These are phyloP conservation scores for Planiliza haematocheilus DNA, from an alignment of 2,113 vertebrate genomes.

Conservation along the genomic window DNA sequence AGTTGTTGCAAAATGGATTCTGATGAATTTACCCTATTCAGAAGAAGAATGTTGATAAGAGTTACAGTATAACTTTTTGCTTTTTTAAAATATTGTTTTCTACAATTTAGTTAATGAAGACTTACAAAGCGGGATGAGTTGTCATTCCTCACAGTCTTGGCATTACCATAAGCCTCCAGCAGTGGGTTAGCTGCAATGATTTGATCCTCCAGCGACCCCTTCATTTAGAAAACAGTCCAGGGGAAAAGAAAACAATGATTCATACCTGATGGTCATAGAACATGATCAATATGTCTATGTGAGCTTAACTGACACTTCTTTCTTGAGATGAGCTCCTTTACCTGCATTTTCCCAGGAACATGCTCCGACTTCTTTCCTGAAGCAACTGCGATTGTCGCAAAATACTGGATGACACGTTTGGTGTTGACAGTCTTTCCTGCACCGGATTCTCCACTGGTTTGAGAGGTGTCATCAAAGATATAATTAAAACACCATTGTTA, in stretches of 20 bases:
- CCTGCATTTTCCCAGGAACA: conserved; percentile 85
- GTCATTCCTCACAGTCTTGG: conserved; percentile 88
- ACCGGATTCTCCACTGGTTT: conserved; percentile 89
- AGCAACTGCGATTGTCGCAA: conserved; percentile 93
- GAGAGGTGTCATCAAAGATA: background rate
- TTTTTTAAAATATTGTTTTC: background rate
- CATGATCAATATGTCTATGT: background rate
- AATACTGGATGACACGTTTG: conserved; percentile 96
- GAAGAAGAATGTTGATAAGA: background rate
- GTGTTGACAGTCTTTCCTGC: conserved; percentile 98
- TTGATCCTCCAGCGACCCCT: conserved; percentile 90
- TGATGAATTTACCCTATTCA: conserved; percentile 75
- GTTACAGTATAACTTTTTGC: background rate
- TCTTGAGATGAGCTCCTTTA: conserved; percentile 36
- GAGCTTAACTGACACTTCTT: background rate
- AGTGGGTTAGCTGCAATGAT: conserved; percentile 88
- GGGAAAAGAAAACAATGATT: conserved; percentile 44
- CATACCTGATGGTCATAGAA: background rate
- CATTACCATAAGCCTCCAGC: conserved; percentile 87
- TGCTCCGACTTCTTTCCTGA: conserved; percentile 70
- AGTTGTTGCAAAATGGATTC: conserved; percentile 70
- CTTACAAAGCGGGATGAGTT: conserved; percentile 88
- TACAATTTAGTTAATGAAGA: conserved; percentile 22
- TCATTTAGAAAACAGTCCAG: conserved; percentile 67
- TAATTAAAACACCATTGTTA: too few species aligned